Evolutionary conservation across 2,888 invertebrate species (phyloP), one percentile per base, ranked within the genome.

Genomic region (Drosophila greeni): DNA sequence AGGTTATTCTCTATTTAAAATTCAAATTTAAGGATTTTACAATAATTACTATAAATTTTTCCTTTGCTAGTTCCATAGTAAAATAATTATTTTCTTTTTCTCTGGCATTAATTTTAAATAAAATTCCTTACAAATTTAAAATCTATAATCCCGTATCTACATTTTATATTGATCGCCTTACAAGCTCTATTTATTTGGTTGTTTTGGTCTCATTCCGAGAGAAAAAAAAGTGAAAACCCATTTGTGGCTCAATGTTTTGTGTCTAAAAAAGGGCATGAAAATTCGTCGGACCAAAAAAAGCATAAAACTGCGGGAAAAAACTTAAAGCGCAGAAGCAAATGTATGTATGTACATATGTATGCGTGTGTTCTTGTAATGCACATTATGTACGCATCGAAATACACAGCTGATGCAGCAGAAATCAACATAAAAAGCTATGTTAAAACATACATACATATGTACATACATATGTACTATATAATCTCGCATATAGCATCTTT

Each of bases 251-350:
- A 59, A 23, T 24, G 29, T 33, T 39, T 31, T 58, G 61, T 62
- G 49, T 36, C 59, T 59, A 59, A 59, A 59, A 59, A 59, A 58
- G 58, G 59, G 59, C 59, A 59, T 58, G 59, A 34, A 43, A 59
- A 59, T 59, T 58, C 43, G 36, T 62, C 62, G 18, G 43, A 11
- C 43, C 26, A 67, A 51, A 54, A 49, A 65, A 37, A 60, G 60
- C 45, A 39, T 59, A 33, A 33, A 33, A 47, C 49, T n/a, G 48
- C 40, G 34, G 48, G 11, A 48, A 48, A 61, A 58, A 59, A 39
- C 60, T 33, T 36, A 33, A 16, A 56, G 55, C 55, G 55, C 55
- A 56, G 55, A 53, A 29, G 31, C 48, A 43, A 36, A 68, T n/a
- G 14, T 59, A 33, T 33, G 9, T 29, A 42, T 26, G 5, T 20